A percentile compares a stretch with the other conserved stretches of the same genome.
phyloP scores from a whole-genome alignment of 1,140 invertebrate genomes.

The Capitella teleta region DNA sequence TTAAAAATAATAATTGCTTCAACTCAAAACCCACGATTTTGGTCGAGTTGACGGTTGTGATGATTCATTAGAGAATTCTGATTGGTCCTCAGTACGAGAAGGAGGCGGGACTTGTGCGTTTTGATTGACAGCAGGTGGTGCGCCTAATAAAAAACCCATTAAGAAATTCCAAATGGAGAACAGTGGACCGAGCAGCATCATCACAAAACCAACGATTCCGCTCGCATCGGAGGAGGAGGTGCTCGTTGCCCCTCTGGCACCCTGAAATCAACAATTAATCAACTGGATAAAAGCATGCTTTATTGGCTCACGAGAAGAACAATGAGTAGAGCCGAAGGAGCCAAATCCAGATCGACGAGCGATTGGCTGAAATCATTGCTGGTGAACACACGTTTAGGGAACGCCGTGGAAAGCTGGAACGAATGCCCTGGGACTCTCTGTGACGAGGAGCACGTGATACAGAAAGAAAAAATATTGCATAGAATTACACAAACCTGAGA shows the following conservation, averaged over 20 bases:
- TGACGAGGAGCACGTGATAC: not conserved
- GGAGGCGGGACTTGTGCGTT: too few species aligned
- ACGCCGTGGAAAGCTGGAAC: constrained; percentile 62
- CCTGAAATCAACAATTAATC: not conserved
- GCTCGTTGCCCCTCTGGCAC: too few species aligned
- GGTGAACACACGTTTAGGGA: constrained; percentile 63
- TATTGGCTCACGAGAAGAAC: constrained; percentile 60
- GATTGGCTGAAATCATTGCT: constrained; percentile 50
- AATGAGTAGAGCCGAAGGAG: constrained; percentile 66
- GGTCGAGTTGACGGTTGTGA: too few species aligned
- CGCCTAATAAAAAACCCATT: constrained; percentile 4
- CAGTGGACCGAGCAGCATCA: constrained; percentile 5
- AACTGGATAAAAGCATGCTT: not conserved
- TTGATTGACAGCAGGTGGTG: too few species aligned
- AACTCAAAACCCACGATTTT: too few species aligned
- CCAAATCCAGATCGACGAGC: constrained; percentile 58
- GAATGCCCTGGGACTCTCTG: constrained; percentile 41
- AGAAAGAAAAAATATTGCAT: too few species aligned
- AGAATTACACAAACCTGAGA: constrained; percentile 32
- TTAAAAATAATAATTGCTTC: too few species aligned
- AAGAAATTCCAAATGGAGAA: constrained; percentile 10
- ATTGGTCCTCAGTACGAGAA: too few species aligned
- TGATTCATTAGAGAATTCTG: too few species aligned
- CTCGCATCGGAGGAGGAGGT: too few species aligned
- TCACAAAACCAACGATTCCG: not conserved